These are phyloP conservation scores for Rhynchopsitta pachyrhyncha DNA, from an alignment of 2,113 vertebrate genomes.

Conservation along the genomic window DNA sequence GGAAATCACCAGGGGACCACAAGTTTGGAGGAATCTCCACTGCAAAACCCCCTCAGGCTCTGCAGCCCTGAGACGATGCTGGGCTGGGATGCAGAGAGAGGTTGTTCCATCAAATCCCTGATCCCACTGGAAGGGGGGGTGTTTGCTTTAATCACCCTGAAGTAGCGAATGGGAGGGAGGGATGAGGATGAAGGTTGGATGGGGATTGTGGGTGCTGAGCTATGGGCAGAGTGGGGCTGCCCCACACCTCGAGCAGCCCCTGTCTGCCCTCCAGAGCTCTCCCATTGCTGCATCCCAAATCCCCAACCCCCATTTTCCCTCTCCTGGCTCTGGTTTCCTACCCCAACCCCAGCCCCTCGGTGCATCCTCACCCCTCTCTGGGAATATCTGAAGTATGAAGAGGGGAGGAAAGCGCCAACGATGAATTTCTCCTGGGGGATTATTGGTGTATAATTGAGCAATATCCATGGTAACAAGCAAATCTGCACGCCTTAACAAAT, in stretches of 20 bases:
- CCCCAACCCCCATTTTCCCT: neutral
- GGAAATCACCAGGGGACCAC: neutral
- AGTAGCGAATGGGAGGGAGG: neutral
- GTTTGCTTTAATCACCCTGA: neutral
- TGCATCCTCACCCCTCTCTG: neutral
- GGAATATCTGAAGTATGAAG: neutral
- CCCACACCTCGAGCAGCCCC: neutral
- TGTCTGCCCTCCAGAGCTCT: neutral
- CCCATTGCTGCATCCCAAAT: neutral
- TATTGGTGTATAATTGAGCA: slow-evolving; percentile 68
- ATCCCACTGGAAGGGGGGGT: fast-evolving
- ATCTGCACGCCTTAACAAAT: slow-evolving; percentile 33
- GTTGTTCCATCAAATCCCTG: fast-evolving
- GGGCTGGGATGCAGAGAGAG: neutral
- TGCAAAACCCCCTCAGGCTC: neutral
- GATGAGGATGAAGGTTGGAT: neutral
- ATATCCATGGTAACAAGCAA: slow-evolving; percentile 71
- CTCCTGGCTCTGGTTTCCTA: neutral
- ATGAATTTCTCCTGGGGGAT: slow-evolving; percentile 44
- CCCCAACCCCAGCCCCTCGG: neutral
- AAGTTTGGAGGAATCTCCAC: fast-evolving
- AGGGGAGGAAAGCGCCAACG: neutral
- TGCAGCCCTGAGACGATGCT: fast-evolving
- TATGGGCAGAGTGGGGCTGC: neutral
- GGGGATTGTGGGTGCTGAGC: neutral